Conservation (phyloP, 2,888 invertebrate species). For the Trichacis sp. region DNA sequence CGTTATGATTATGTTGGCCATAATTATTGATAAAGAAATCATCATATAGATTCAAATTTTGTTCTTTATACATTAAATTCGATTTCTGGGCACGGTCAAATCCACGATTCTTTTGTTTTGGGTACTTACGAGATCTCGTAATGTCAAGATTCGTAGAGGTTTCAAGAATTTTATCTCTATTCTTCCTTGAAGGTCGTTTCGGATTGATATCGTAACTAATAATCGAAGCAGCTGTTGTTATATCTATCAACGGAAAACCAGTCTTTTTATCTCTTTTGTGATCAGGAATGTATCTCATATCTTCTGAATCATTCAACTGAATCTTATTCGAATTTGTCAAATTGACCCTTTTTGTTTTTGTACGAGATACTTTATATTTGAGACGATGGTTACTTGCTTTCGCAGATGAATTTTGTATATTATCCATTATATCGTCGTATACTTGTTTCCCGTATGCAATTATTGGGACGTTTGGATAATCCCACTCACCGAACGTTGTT, state of each 20-base stretch:
- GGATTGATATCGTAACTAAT: background rate
- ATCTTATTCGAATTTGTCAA: background rate
- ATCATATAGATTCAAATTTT: no score
- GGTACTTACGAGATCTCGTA: no score
- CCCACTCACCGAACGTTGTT: background rate
- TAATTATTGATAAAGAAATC: no score
- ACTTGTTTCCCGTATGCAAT: slow-evolving; percentile 57
- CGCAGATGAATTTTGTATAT: slow-evolving; percentile 55
- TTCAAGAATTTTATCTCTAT: background rate
- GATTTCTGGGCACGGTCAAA: no score
- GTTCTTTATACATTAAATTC: no score
- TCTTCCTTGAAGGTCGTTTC: background rate
- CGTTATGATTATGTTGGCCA: no score
- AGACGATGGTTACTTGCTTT: slow-evolving; percentile 1
- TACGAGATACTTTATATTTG: background rate
- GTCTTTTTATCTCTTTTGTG: slow-evolving; percentile 10
- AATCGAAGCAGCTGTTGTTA: slow-evolving; percentile 9
- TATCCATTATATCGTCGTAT: slow-evolving; percentile 65
- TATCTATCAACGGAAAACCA: slow-evolving; percentile 6
- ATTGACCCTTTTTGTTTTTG: background rate
- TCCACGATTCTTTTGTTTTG: no score
- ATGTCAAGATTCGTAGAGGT: background rate
- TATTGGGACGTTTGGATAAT: background rate
- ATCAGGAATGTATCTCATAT: background rate
- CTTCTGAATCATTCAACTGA: background rate